Evolutionary conservation across 2,888 invertebrate species (phyloP).

Genomic region (Troglohyphantes excavatus): DNA sequence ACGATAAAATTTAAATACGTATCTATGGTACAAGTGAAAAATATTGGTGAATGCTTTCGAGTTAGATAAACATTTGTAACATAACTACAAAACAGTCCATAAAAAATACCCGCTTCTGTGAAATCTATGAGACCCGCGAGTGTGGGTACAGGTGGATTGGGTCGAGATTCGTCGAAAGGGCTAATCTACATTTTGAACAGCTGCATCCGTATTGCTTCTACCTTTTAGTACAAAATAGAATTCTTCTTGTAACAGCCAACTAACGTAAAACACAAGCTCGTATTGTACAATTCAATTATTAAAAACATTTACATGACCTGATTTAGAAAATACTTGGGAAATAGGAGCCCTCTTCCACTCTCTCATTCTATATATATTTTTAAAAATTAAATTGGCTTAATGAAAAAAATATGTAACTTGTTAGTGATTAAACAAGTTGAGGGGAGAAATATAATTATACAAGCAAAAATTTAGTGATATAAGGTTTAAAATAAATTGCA

Average conservation of each 20-base stretch:
- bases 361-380: too few relatives aligned
- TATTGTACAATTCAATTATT: background rate
- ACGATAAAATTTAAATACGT: constrained; percentile 75
- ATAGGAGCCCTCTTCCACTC: too few relatives aligned
- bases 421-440: too few relatives aligned
- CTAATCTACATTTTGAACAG: background rate
- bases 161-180: background rate
- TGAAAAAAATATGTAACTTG: too few relatives aligned
- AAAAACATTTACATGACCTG: background rate
- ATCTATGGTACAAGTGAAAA: constrained; percentile 78
- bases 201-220: background rate
- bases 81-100: constrained; percentile 79
- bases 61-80: constrained; percentile 77
- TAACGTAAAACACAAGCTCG: too few relatives aligned
- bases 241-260: too few relatives aligned
- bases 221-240: background rate
- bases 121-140: constrained; percentile 64
- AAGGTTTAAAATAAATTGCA: too few relatives aligned
- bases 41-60: constrained; percentile 75
- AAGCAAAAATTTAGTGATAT: too few relatives aligned
- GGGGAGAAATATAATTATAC: too few relatives aligned
- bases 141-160: background rate
- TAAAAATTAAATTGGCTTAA: too few relatives aligned
- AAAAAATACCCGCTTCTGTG: constrained; percentile 79
- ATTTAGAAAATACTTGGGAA: too few relatives aligned